These are phyloP conservation scores for Sebastes variabilis DNA, from an alignment of 2,797 vertebrate species.

Conservation along the genomic window DNA sequence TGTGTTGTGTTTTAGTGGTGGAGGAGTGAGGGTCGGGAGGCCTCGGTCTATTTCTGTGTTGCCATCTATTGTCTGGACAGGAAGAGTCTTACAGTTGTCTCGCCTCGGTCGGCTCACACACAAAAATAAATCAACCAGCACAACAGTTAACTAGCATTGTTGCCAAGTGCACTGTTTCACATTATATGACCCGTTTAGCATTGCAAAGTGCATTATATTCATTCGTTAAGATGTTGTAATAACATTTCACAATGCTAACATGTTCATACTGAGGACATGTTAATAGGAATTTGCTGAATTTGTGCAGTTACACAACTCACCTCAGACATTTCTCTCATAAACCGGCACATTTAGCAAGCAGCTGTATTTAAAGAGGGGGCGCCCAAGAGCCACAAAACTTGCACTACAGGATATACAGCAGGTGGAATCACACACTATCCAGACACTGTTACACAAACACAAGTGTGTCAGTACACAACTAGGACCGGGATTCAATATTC, in stretches of 20 bases:
- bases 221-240: neutral
- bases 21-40: no score
- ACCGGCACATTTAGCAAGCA: neutral
- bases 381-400: neutral
- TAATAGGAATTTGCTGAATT: no score
- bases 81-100: rapidly evolving
- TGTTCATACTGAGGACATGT: neutral
- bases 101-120: no score
- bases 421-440: neutral
- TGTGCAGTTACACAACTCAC: no score
- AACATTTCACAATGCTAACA: neutral
- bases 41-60: no score
- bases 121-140: no score
- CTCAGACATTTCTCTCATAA: neutral
- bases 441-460: neutral
- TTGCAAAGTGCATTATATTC: neutral
- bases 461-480: no score
- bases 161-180: no score
- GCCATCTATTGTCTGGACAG: no score
- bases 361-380: no score
- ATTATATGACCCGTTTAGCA: neutral
- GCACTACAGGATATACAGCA: neutral
- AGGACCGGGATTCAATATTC: neutral
- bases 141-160: no score
- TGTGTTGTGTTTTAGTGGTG: no score